Evolutionary conservation across 1,140 invertebrate genomes (phyloP).

Genomic region (Tetragonula clypearis): DNA sequence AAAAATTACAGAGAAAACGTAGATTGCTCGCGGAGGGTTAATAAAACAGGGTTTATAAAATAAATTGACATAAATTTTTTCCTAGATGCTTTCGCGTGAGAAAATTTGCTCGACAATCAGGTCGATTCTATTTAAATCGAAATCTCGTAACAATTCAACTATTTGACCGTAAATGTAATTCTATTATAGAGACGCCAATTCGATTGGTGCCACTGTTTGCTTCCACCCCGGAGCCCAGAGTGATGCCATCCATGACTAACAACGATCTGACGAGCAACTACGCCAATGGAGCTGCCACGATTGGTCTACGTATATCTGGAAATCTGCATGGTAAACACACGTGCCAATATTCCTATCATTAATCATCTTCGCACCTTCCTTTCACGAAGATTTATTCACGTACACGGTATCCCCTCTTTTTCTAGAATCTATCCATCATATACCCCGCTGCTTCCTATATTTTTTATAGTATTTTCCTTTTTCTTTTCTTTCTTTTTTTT

Average conservation of each 20-base stretch:
- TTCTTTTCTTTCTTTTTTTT: not conserved
- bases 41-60: too few relatives aligned
- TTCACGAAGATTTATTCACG: not conserved
- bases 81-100: not conserved
- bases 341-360: not conserved
- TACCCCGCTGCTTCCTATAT: not conserved
- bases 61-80: not conserved
- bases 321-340: conserved; percentile 71
- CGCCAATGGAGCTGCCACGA: conserved; percentile 74
- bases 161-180: not conserved
- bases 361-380: not conserved
- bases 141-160: not conserved
- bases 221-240: conserved; percentile 53
- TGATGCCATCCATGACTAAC: conserved; percentile 61
- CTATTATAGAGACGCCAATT: conserved; percentile 66
- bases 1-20: too few relatives aligned
- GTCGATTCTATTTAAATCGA: too few relatives aligned
- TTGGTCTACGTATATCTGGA: conserved; percentile 74
- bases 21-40: too few relatives aligned
- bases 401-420: not conserved
- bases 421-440: not conserved
- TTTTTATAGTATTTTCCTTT: not conserved
- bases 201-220: conserved; percentile 58
- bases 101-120: not conserved
- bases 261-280: conserved; percentile 69